phyloP scores from a whole-genome alignment of 2,888 invertebrate species.

The Caenorhabditis becei region DNA sequence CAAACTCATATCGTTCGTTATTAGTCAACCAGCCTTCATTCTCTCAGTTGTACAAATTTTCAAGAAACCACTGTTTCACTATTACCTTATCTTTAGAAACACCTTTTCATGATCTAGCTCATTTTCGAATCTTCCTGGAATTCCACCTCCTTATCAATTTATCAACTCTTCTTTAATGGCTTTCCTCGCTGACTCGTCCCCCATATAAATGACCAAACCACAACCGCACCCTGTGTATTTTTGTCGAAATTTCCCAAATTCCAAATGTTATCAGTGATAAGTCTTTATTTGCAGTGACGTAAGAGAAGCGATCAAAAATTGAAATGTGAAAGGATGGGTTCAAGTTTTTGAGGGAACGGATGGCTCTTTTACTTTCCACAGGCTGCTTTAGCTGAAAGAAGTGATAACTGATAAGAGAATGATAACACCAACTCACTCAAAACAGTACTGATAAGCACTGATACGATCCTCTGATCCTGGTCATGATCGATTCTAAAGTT shows the following conservation, averaged over 20 bases:
- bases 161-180: background rate
- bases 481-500: constrained; percentile 10
- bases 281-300: too few species aligned
- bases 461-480: background rate
- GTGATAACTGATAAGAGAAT: too few species aligned
- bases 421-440: background rate
- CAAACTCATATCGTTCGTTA: too few species aligned
- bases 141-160: background rate
- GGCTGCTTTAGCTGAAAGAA: background rate
- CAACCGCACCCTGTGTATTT: background rate
- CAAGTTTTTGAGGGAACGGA: background rate
- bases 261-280: background rate
- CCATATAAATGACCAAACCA: background rate
- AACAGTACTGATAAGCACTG: background rate
- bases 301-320: constrained; percentile 26
- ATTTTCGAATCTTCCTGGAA: too few species aligned
- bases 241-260: background rate
- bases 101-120: too few species aligned
- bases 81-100: too few species aligned
- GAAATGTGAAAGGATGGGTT: constrained; percentile 16
- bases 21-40: too few species aligned
- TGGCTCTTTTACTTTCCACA: background rate
- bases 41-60: too few species aligned
- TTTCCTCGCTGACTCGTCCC: background rate
- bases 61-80: too few species aligned